Conservation (phyloP, 2,797 vertebrate species). For the Artibeus jamaicensis region DNA sequence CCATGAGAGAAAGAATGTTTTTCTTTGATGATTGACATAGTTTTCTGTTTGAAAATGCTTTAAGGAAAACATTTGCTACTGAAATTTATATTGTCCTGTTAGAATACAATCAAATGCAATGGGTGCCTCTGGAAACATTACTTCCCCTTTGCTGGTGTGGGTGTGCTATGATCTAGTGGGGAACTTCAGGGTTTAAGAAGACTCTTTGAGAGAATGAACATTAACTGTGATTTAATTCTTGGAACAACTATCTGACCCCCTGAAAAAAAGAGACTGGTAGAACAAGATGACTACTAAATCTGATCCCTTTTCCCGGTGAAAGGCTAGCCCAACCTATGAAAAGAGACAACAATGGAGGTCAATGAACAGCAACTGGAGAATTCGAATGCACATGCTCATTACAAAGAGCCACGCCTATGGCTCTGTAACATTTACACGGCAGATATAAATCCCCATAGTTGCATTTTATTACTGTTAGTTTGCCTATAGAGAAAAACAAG, state of each 20-base stretch:
- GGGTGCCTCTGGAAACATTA: neutral
- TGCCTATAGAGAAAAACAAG: neutral
- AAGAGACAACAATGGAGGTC: neutral
- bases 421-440: neutral
- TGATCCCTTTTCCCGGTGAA: neutral
- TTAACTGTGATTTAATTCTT: neutral
- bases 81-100: conserved; percentile 7
- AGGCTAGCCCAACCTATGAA: neutral
- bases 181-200: neutral
- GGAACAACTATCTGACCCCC: neutral
- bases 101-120: neutral
- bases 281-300: neutral
- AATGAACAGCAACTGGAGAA: neutral
- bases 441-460: neutral
- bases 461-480: neutral
- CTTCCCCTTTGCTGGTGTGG: neutral
- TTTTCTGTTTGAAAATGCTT: conserved; percentile 66
- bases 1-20: conserved; percentile 40
- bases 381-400: neutral
- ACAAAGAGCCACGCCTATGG: neutral
- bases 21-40: conserved; percentile 47
- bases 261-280: neutral
- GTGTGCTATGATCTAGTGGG: neutral
- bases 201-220: neutral
- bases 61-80: conserved; percentile 37